These are phyloP conservation scores for Microplitis manilae DNA, from an alignment of 2,888 invertebrate species.

Conservation along the genomic window DNA sequence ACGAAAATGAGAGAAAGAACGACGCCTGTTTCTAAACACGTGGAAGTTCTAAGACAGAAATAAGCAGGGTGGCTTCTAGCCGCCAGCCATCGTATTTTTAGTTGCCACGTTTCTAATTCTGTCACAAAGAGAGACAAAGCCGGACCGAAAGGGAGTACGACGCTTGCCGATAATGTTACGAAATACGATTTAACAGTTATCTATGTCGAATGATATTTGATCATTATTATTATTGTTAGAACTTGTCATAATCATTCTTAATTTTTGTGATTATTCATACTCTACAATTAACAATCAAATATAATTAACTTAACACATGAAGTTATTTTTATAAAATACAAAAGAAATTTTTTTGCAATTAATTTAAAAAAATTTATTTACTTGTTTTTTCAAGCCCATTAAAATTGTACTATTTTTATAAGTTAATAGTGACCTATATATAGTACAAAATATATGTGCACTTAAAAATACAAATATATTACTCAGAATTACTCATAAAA, in stretches of 20 bases:
- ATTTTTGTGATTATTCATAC: not conserved
- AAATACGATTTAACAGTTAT: conserved; percentile 17
- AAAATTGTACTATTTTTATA: no score
- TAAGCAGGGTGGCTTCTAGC: conserved; percentile 60
- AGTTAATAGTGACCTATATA: no score
- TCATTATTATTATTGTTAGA: not conserved
- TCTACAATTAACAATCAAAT: not conserved
- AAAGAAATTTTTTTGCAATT: no score
- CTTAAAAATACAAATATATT: not conserved
- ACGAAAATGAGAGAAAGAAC: conserved; percentile 7
- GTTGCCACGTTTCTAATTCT: conserved; percentile 58
- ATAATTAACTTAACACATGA: not conserved
- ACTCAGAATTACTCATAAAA: conserved; percentile 1
- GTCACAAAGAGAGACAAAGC: conserved; percentile 64
- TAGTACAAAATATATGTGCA: not conserved
- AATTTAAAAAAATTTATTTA: no score
- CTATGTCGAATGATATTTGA: conserved; percentile 1
- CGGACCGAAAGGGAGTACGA: conserved; percentile 33
- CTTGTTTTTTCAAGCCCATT: no score
- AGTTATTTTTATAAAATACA: no score
- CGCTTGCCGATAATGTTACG: conserved; percentile 29
- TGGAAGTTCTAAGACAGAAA: conserved; percentile 60
- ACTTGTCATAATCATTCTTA: not conserved
- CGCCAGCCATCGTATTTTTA: conserved; percentile 61
- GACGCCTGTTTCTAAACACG: conserved; percentile 56